Conservation (phyloP, 1,140 invertebrate genomes). For the Drosophila nasuta region DNA sequence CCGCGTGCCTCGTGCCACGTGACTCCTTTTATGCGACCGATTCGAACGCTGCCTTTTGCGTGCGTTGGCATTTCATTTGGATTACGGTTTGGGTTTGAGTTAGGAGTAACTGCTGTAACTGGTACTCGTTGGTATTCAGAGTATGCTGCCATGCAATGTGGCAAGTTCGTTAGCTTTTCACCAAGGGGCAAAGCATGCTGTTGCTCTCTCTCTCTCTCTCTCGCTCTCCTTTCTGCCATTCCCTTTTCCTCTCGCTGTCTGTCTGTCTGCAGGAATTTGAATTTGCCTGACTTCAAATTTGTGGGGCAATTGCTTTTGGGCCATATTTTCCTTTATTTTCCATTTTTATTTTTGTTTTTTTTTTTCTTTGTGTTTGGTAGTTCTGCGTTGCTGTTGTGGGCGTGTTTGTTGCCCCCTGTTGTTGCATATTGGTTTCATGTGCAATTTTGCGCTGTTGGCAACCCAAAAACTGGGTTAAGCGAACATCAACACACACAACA, state of each 20-base stretch:
- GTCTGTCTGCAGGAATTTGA: slow-evolving; percentile 41
- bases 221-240: too few relatives aligned
- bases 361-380: not conserved
- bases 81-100: slow-evolving; percentile 6
- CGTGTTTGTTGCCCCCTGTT: slow-evolving; percentile 45
- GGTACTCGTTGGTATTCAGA: slow-evolving; percentile 79
- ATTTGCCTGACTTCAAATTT: slow-evolving; percentile 59
- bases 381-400: slow-evolving; percentile 12
- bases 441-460: slow-evolving; percentile 48
- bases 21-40: slow-evolving; percentile 45
- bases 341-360: slow-evolving; percentile 38
- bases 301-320: slow-evolving; percentile 71
- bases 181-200: slow-evolving; percentile 19
- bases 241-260: not conserved
- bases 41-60: slow-evolving; percentile 33
- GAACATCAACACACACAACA: not conserved
- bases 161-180: slow-evolving; percentile 78
- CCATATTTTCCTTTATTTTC: slow-evolving; percentile 35
- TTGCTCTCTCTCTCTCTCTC: not conserved
- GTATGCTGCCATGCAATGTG: slow-evolving; percentile 62
- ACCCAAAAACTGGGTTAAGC: slow-evolving; percentile 31
- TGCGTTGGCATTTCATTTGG: slow-evolving; percentile 37
- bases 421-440: slow-evolving; percentile 62
- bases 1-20: slow-evolving; percentile 7
- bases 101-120: slow-evolving; percentile 54